A percentile compares a stretch with the other conserved stretches of the same genome.
Conservation (phyloP, 2,797 vertebrate genomes). For the Ceryle rudis region DNA sequence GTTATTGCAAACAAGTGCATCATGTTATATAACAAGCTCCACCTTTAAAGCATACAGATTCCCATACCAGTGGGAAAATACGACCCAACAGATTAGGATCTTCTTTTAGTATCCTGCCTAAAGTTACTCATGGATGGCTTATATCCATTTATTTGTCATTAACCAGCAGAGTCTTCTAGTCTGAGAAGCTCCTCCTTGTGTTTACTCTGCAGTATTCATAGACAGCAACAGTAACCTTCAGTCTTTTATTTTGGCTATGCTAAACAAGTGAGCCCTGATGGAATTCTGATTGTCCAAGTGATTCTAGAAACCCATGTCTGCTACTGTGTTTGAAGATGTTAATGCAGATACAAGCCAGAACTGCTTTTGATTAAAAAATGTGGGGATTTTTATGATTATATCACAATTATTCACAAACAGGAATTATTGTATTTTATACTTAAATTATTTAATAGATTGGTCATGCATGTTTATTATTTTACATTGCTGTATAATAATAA, state of each 20-base stretch:
- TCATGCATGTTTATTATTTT: not conserved
- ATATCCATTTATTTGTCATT: not conserved
- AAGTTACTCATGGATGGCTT: not conserved
- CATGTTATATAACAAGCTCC: not conserved
- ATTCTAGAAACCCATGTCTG: not conserved
- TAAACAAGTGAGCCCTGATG: not conserved
- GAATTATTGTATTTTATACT: not conserved
- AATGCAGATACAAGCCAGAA: not conserved
- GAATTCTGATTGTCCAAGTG: not conserved
- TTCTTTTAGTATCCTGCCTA: not conserved
- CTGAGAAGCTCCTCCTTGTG: not conserved
- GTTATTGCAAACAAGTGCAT: not conserved
- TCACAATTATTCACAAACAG: not conserved
- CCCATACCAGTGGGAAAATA: not conserved
- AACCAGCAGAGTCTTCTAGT: not conserved
- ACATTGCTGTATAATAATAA: not conserved
- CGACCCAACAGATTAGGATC: not conserved
- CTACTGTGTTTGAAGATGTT: not conserved
- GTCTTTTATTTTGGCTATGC: not conserved
- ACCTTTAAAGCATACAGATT: not conserved
- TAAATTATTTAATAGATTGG: not conserved
- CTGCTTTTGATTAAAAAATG: not conserved
- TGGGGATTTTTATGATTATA: not conserved
- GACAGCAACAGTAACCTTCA: not conserved
- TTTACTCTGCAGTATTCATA: not conserved